Conservation (phyloP, 2,797 vertebrate species). For the Notoglanidium macrostoma region DNA sequence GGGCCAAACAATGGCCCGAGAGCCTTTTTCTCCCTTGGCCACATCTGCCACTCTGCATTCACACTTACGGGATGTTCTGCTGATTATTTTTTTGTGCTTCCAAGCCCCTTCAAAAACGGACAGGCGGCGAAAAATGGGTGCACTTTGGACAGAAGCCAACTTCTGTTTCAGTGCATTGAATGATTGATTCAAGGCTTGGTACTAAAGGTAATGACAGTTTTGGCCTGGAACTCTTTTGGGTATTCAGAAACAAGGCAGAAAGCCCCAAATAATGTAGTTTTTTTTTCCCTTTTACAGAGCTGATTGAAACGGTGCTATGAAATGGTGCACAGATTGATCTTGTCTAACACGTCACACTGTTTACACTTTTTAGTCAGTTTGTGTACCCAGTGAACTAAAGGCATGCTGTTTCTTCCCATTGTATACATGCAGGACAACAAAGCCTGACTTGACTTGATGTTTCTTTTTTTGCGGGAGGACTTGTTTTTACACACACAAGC, state of each 20-base stretch:
- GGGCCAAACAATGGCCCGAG: slow-evolving; percentile 78
- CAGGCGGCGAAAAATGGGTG: slow-evolving; percentile 69
- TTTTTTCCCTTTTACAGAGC: neutral
- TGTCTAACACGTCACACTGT: neutral
- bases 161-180: slow-evolving; percentile 65
- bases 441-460: slow-evolving; percentile 23
- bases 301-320: slow-evolving; percentile 21
- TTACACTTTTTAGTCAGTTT: slow-evolving; percentile 15
- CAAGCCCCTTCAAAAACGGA: slow-evolving; percentile 65
- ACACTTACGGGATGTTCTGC: slow-evolving; percentile 84
- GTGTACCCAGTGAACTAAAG: neutral
- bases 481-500: slow-evolving; percentile 27
- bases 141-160: slow-evolving; percentile 71
- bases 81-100: slow-evolving; percentile 73
- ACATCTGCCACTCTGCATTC: slow-evolving; percentile 92
- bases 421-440: neutral
- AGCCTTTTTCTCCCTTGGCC: slow-evolving; percentile 78
- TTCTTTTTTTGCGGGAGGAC: slow-evolving; percentile 21
- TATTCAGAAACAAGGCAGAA: neutral
- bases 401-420: neutral
- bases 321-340: slow-evolving; percentile 3
- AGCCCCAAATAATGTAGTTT: neutral
- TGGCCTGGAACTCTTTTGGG: slow-evolving; percentile 21
- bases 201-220: slow-evolving; percentile 37
- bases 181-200: slow-evolving; percentile 34